These are phyloP conservation scores for Brevimyrus niger DNA, from an alignment of 2,113 vertebrate species.

Conservation along the genomic window DNA sequence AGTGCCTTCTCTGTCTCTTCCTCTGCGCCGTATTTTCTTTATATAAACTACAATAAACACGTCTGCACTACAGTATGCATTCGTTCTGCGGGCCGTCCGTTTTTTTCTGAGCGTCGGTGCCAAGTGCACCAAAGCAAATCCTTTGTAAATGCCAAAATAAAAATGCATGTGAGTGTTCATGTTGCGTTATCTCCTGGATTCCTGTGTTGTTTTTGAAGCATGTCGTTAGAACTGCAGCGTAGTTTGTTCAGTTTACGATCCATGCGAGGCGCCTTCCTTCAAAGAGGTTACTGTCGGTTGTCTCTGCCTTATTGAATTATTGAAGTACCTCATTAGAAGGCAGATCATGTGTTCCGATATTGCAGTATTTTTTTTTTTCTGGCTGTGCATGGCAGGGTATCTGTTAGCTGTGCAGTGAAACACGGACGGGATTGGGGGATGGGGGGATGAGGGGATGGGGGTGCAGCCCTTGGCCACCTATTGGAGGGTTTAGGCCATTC, in stretches of 20 bases:
- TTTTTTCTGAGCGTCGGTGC: neutral
- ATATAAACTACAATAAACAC: neutral
- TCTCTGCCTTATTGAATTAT: constrained; percentile 2
- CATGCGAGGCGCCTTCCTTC: neutral
- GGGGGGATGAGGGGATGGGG: too few species aligned
- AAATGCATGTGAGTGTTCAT: neutral
- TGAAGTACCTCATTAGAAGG: constrained; percentile 1
- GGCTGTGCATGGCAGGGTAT: neutral
- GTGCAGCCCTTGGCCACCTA: neutral
- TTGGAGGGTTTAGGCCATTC: neutral
- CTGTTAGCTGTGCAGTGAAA: neutral
- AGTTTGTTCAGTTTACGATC: neutral
- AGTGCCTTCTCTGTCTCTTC: neutral
- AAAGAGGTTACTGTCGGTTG: neutral
- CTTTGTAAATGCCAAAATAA: neutral
- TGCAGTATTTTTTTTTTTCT: neutral
- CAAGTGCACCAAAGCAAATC: neutral
- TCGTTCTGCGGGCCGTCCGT: neutral
- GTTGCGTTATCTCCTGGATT: neutral
- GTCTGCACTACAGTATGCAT: neutral
- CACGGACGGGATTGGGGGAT: neutral
- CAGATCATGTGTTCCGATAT: neutral
- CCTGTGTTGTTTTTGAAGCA: neutral
- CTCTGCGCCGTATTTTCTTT: neutral
- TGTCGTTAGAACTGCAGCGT: neutral